Evolutionary conservation across 2,888 invertebrate genomes (phyloP).

Genomic region (Synanthedon tipuliformis): DNA sequence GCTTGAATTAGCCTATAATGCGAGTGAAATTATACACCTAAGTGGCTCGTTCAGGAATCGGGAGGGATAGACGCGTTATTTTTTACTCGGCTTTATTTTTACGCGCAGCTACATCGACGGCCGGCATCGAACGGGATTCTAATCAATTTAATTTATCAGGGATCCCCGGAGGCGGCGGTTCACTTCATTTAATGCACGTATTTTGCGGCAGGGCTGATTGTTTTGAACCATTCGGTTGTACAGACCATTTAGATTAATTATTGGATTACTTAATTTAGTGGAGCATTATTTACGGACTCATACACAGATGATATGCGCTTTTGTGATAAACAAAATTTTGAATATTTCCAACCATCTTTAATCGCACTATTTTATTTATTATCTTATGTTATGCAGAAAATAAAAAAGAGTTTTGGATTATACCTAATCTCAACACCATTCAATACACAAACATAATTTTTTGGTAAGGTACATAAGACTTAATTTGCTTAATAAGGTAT

Average conservation of each 20-base stretch:
- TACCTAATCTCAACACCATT: too few relatives aligned
- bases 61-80: slow-evolving; percentile 48
- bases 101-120: slow-evolving; percentile 52
- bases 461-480: too few relatives aligned
- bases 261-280: slow-evolving; percentile 69
- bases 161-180: slow-evolving; percentile 67
- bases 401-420: too few relatives aligned
- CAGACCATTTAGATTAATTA: slow-evolving; percentile 71
- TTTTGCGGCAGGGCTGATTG: slow-evolving; percentile 69
- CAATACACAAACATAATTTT: too few relatives aligned
- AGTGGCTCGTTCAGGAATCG: slow-evolving; percentile 34
- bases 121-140: slow-evolving; percentile 65
- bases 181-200: slow-evolving; percentile 71
- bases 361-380: too few relatives aligned
- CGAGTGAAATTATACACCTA: slow-evolving; percentile 20
- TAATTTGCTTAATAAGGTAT: too few relatives aligned
- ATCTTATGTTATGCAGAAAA: too few relatives aligned
- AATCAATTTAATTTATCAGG: slow-evolving; percentile 72
- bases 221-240: slow-evolving; percentile 70
- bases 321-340: too few relatives aligned
- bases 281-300: neutral
- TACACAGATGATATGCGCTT: neutral
- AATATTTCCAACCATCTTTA: too few relatives aligned
- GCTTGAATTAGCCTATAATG: neutral
- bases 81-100: slow-evolving; percentile 64